A percentile compares a stretch with the other conserved stretches of the same genome.
These are phyloP conservation scores for Eueides isabella DNA, from an alignment of 1,140 invertebrate genomes.

Conservation along the genomic window DNA sequence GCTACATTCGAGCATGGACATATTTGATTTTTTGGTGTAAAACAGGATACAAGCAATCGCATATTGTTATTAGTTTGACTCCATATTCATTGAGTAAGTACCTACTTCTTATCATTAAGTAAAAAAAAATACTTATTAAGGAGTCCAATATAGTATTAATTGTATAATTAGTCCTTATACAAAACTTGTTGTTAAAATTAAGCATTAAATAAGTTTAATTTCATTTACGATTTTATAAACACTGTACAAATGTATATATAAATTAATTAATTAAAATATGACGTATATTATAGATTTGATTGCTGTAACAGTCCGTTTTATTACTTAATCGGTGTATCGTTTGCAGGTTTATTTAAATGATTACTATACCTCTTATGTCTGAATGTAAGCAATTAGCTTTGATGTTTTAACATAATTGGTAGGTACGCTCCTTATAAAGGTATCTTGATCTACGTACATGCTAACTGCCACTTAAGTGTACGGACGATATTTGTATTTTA, in stretches of 20 bases:
- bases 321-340: neutral
- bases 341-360: neutral
- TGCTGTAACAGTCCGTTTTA: neutral
- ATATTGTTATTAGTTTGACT: no score
- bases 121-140: no score
- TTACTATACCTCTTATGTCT: neutral
- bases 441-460: constrained; percentile 20
- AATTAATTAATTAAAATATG: neutral
- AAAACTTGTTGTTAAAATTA: neutral
- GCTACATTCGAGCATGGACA: no score
- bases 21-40: no score
- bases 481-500: neutral
- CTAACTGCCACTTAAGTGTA: neutral
- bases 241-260: neutral
- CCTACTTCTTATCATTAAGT: no score
- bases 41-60: no score
- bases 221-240: neutral
- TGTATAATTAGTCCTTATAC: neutral
- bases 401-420: constrained; percentile 17
- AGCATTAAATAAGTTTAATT: neutral
- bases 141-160: no score
- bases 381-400: constrained; percentile 11
- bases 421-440: constrained; percentile 17
- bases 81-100: no score
- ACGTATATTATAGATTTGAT: neutral